Percentiles rank a stretch among this genome's conserved stretches.
Evolutionary conservation across 2,888 invertebrate genomes (phyloP).

Genomic region (Odontocerum albicorne): DNA sequence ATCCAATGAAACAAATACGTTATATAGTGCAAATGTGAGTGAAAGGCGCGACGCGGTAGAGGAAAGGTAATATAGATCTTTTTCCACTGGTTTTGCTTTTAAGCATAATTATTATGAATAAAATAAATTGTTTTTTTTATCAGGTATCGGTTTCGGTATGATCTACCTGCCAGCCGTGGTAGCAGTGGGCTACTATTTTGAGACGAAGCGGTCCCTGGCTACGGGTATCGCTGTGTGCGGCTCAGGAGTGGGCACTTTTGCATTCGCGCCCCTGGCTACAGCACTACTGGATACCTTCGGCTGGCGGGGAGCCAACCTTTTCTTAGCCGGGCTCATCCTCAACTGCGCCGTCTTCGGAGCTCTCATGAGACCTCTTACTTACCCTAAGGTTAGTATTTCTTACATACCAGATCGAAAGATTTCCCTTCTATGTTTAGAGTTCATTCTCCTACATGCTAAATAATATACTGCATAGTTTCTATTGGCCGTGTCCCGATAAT

Average conservation of each 20-base stretch:
- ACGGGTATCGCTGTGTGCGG: conserved; percentile 96
- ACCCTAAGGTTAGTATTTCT: conserved; percentile 63
- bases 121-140: conserved; percentile 42
- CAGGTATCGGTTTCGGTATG: conserved; percentile 90
- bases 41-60: no score
- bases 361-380: conserved; percentile 77
- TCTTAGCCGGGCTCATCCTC: conserved; percentile 89
- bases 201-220: conserved; percentile 90
- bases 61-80: no score
- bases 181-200: conserved; percentile 96
- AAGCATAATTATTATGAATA: no score
- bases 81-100: no score
- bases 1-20: no score
- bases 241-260: conserved; percentile 90
- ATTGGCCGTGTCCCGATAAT: no score
- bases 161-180: conserved; percentile 96
- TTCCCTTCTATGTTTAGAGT: no score
- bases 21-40: no score
- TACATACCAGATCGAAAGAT: neutral
- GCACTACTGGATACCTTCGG: conserved; percentile 74
- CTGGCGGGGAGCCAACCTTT: conserved; percentile 90
- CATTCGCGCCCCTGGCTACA: conserved; percentile 89
- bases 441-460: no score
- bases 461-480: no score
- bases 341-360: conserved; percentile 90